These are phyloP conservation scores for Ptyas mucosa DNA, from an alignment of 2,113 vertebrate species.

Conservation along the genomic window DNA sequence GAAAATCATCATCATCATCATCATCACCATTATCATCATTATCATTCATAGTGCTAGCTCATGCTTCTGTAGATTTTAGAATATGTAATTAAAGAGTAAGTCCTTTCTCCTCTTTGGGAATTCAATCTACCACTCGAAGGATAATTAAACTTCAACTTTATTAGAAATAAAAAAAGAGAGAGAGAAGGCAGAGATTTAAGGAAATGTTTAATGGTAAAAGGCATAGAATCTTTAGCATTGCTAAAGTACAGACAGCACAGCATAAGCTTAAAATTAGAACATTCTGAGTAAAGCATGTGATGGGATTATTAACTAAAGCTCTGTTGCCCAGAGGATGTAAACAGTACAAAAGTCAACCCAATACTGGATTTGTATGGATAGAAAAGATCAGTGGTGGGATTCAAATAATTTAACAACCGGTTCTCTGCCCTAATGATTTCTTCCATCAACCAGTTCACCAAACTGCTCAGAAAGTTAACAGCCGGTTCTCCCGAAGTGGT, in stretches of 20 bases:
- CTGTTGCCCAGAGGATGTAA: background rate
- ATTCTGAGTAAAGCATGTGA: background rate
- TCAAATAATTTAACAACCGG: too few relatives aligned
- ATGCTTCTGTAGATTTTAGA: background rate
- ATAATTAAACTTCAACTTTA: background rate
- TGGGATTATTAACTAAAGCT: background rate
- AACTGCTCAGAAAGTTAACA: too few relatives aligned
- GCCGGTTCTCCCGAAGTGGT: too few relatives aligned
- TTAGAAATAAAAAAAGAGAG: background rate
- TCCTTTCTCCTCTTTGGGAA: background rate
- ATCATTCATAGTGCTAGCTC: background rate
- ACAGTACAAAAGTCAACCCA: background rate
- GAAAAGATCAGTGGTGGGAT: too few relatives aligned
- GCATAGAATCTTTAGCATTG: background rate
- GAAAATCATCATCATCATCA: background rate
- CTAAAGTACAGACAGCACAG: background rate
- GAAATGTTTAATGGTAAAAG: background rate
- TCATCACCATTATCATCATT: background rate
- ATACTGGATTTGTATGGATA: background rate
- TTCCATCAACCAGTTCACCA: too few relatives aligned
- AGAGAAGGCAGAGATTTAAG: background rate
- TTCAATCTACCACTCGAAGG: background rate
- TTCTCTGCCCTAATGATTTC: too few relatives aligned
- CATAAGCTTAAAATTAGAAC: background rate
- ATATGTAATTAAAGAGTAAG: background rate